A percentile compares a stretch with the other conserved stretches of the same genome.
These are phyloP conservation scores for Fabriciana adippe DNA, from an alignment of 2,888 invertebrate species.

Conservation along the genomic window DNA sequence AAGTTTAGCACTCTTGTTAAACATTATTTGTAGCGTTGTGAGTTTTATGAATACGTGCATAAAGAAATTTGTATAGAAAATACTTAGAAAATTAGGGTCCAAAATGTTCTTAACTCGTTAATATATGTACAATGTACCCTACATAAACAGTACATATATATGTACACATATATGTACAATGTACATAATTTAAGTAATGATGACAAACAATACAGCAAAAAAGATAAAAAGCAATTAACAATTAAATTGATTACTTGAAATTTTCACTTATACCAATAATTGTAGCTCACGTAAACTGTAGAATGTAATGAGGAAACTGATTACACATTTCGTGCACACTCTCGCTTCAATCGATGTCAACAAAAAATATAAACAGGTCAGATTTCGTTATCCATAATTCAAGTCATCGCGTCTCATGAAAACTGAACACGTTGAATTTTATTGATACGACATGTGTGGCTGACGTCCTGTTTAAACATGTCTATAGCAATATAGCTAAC, in stretches of 20 bases:
- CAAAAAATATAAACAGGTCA: slow-evolving; percentile 22
- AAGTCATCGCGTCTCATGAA: slow-evolving; percentile 35
- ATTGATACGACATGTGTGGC: slow-evolving; percentile 19
- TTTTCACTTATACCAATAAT: slow-evolving; percentile 1
- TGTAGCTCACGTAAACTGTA: background rate
- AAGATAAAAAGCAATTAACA: background rate
- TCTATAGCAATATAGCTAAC: too few species aligned
- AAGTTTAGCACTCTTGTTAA: too few species aligned
- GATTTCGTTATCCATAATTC: slow-evolving; percentile 29
- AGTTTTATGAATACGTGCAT: too few species aligned
- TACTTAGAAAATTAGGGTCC: too few species aligned
- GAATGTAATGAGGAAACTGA: slow-evolving; percentile 15
- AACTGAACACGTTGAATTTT: slow-evolving; percentile 39
- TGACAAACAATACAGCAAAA: background rate
- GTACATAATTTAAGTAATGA: background rate
- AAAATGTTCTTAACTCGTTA: too few species aligned
- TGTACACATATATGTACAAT: too few species aligned
- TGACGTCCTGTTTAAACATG: background rate
- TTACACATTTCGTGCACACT: slow-evolving; percentile 25
- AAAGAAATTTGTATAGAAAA: too few species aligned
- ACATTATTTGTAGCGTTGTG: too few species aligned
- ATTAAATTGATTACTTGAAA: background rate
- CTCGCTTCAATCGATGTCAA: slow-evolving; percentile 7
- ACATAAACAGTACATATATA: too few species aligned
- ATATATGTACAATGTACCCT: too few species aligned